A percentile compares a stretch with the other conserved stretches of the same genome.
Conservation (phyloP, 1,140 invertebrate species). For the Ostrea denselamellosa region DNA sequence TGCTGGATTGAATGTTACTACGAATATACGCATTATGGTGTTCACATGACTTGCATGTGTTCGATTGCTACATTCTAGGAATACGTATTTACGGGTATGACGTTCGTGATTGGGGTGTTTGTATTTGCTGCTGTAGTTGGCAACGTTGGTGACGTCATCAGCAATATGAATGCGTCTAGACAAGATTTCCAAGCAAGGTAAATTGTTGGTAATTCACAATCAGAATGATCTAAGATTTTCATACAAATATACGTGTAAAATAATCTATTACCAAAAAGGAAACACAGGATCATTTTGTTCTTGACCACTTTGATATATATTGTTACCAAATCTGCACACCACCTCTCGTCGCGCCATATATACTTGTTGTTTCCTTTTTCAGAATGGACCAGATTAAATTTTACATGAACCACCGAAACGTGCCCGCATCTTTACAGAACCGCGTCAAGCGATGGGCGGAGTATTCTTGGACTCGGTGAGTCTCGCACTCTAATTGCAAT, state of each 20-base stretch:
- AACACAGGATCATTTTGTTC: too few relatives aligned
- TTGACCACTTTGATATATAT: too few relatives aligned
- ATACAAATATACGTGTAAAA: too few relatives aligned
- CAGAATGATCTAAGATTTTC: too few relatives aligned
- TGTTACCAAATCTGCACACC: too few relatives aligned
- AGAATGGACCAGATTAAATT: constrained; percentile 9
- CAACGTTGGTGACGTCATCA: constrained; percentile 98
- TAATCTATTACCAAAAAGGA: too few relatives aligned
- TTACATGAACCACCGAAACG: constrained; percentile 93
- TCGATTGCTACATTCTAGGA: constrained; percentile 59
- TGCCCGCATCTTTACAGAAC: constrained; percentile 95
- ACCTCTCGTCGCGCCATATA: too few relatives aligned
- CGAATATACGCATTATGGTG: too few relatives aligned
- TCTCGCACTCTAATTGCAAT: not conserved
- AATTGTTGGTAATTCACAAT: not conserved
- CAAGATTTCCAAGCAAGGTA: constrained; percentile 93
- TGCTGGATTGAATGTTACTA: too few relatives aligned
- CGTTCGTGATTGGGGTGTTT: constrained; percentile 97
- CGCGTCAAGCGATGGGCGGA: constrained; percentile 96
- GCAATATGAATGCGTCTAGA: constrained; percentile 96
- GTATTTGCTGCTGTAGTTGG: constrained; percentile 98
- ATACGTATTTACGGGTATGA: constrained; percentile 96
- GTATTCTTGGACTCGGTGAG: constrained; percentile 93
- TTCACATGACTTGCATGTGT: too few relatives aligned
- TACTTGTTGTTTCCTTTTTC: not conserved